Conservation (phyloP, 2,113 vertebrate species). For the Dendropsophus ebraccatus region DNA sequence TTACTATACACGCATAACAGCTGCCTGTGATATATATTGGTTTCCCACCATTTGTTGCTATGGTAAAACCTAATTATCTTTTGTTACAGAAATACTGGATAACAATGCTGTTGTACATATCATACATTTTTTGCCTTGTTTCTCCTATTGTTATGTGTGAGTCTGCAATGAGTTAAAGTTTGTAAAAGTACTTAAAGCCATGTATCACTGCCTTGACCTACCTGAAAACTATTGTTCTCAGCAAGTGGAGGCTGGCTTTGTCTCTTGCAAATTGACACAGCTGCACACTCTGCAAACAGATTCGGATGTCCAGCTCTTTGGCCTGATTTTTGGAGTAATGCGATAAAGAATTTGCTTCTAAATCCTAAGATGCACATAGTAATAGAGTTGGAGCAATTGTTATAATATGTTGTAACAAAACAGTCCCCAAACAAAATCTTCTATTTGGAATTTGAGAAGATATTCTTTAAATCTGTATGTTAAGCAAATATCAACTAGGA, state of each 20-base stretch:
- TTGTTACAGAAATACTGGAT: constrained; percentile 73
- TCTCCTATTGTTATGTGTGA: constrained; percentile 62
- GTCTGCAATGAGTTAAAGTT: constrained; percentile 67
- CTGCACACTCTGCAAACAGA: constrained; percentile 87
- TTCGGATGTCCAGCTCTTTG: constrained; percentile 74
- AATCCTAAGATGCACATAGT: constrained; percentile 70
- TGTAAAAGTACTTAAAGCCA: constrained; percentile 74
- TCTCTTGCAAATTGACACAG: constrained; percentile 91
- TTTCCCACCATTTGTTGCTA: constrained; percentile 70
- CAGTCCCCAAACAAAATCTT: constrained; percentile 49
- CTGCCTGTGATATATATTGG: constrained; percentile 64
- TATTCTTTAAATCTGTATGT: background rate
- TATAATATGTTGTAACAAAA: constrained; percentile 69
- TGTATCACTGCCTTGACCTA: constrained; percentile 81
- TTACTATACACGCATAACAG: constrained; percentile 66
- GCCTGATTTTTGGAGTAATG: constrained; percentile 73
- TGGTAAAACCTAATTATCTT: constrained; percentile 76
- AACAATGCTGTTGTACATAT: constrained; percentile 61
- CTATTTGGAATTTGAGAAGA: background rate
- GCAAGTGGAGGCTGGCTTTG: constrained; percentile 79
- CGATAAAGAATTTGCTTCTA: constrained; percentile 71
- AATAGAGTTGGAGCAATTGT: constrained; percentile 71
- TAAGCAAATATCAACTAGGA: too few species aligned
- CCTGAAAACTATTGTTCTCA: constrained; percentile 77
- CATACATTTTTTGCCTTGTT: constrained; percentile 61